Evolutionary conservation across 23 tunicate genomes (phyloP).

Genomic region (Ciona savignyi): DNA sequence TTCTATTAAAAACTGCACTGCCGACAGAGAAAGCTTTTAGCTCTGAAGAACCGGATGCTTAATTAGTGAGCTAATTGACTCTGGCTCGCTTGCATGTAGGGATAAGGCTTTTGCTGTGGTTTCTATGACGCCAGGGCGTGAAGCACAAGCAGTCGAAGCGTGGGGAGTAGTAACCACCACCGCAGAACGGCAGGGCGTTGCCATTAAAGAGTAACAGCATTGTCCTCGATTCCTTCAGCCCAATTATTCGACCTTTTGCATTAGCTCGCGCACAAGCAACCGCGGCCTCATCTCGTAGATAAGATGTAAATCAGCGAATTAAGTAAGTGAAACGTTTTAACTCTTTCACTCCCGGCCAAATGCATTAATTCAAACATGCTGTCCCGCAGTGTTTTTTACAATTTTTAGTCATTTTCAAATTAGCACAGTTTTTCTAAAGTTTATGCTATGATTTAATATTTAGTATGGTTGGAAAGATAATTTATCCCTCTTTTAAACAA

Average conservation of each 20-base stretch:
- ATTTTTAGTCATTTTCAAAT: too few species aligned
- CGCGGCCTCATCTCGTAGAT: not conserved
- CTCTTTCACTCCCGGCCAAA: too few species aligned
- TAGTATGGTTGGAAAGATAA: too few species aligned
- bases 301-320: not conserved
- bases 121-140: not conserved
- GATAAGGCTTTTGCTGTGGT: not conserved
- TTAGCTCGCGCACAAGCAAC: too few species aligned
- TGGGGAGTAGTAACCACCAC: not conserved
- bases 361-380: too few species aligned
- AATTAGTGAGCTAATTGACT: not conserved
- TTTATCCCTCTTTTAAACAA: too few species aligned
- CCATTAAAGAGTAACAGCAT: not conserved
- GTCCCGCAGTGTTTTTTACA: too few species aligned
- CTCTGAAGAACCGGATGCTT: not conserved
- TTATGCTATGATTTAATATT: too few species aligned
- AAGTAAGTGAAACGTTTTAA: not conserved
- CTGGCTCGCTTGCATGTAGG: not conserved
- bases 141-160: not conserved
- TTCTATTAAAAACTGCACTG: not conserved
- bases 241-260: too few species aligned
- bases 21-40: not conserved
- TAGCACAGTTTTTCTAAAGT: too few species aligned
- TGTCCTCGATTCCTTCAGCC: not conserved
- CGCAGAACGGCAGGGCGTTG: not conserved